Conservation (phyloP, 2,113 vertebrate genomes). For the Urocynchramus pylzowi region DNA sequence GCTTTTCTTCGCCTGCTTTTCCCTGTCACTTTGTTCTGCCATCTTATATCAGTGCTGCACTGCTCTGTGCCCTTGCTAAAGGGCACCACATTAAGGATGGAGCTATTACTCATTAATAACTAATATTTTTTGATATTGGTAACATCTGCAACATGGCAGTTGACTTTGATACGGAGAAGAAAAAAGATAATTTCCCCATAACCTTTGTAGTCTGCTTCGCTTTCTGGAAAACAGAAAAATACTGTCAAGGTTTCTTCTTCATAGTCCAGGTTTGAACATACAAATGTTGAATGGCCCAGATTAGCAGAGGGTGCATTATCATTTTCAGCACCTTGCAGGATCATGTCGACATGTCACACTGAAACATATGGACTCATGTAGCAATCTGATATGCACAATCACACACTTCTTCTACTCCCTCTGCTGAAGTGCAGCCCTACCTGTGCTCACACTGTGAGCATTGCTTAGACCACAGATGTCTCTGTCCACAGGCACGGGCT, state of each 20-base stretch:
- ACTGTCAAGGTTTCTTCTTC: background rate
- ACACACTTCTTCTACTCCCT: background rate
- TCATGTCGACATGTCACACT: background rate
- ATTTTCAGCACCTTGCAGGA: background rate
- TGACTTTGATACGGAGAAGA: background rate
- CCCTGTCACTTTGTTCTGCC: background rate
- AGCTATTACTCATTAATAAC: background rate
- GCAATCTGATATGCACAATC: background rate
- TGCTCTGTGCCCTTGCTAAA: background rate
- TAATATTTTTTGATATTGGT: background rate
- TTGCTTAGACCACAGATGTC: accelerated
- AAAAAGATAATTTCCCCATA: background rate
- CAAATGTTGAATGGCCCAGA: background rate
- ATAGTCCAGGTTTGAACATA: background rate
- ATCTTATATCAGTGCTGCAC: background rate
- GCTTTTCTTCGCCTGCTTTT: background rate
- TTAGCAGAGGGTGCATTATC: background rate
- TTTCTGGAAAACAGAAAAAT: background rate
- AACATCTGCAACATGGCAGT: background rate
- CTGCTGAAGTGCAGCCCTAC: background rate
- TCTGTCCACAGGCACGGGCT: background rate
- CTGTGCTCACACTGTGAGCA: background rate
- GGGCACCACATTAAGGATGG: accelerated
- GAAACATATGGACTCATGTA: accelerated
- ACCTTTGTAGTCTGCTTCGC: background rate